Evolutionary conservation across 2,113 vertebrate species (phyloP), one percentile per base, ranked within the genome.

Genomic region (Heterotis niloticus): DNA sequence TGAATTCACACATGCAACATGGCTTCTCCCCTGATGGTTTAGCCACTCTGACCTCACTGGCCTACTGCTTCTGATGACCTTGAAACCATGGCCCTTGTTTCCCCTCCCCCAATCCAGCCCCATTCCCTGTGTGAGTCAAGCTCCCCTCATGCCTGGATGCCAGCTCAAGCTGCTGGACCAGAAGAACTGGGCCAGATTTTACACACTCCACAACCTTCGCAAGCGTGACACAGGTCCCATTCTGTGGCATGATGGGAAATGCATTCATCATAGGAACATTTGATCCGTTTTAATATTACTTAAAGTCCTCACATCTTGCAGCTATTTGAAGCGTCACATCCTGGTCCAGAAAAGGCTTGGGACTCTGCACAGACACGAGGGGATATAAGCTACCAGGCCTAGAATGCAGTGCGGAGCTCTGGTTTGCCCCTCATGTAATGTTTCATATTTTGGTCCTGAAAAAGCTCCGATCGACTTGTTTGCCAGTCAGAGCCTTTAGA

Each of bases 101-200:
- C 59, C 20, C 10, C 51, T 64, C 67, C 11, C 44, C 28, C 76
- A 62, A 9, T 54, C 14, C 17, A 1, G n/a, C 23, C 23, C 4
- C 16, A 11, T 10, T 18, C 29, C 73, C 64, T 29, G 1, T 24
- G 12, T 24, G 57, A 54, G 24, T 28, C 73, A n/a, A 23, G 7
- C 57, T 26, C 16, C 23, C 62, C 34, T 90, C 84, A 87, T 82
- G 87, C 88, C 74, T 81, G 84, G 83, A 78, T 73, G 75, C 84
- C 69, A 44, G n/a, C 83, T 65, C 68, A 70, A 86, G 84, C 88
- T 88, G 88, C 87, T 86, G 88, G 85, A 80, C 79, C 88, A 86
- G 86, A 87, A 91, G 87, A 93, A 92, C 82, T 90, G 88, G 90
- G 89, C 79, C 91, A 91, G 87, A 91, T 92, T 91, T 90, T 85